phyloP scores from a whole-genome alignment of 2,113 vertebrate species.

The Aphelocoma coerulescens region DNA sequence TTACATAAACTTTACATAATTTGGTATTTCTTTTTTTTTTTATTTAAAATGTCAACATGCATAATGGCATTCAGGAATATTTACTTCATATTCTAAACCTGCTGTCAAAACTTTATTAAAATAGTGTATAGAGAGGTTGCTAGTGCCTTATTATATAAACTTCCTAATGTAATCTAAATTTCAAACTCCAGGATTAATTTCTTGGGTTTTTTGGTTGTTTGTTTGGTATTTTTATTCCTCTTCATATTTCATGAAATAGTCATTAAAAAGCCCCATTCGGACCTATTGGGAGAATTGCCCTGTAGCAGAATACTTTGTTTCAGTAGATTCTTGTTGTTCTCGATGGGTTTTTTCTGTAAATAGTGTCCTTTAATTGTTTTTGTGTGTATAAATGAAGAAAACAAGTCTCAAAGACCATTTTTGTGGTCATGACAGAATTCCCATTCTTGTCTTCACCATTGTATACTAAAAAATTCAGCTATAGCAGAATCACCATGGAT shows the following conservation, averaged over 20 bases:
- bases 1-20: neutral
- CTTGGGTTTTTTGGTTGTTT: neutral
- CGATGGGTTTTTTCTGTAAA: neutral
- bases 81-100: constrained; percentile 35
- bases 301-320: neutral
- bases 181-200: neutral
- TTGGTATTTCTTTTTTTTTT: constrained; percentile 17
- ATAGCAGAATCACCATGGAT: neutral
- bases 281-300: neutral
- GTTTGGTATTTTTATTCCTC: neutral
- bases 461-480: neutral
- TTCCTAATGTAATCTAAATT: constrained; percentile 14
- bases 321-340: neutral
- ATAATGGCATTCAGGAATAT: constrained; percentile 45
- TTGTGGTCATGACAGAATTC: neutral
- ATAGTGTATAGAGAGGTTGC: neutral
- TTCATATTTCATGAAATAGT: neutral
- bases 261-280: neutral
- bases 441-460: neutral
- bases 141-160: neutral
- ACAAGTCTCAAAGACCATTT: neutral
- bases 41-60: constrained; percentile 56
- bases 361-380: neutral
- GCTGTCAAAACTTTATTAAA: constrained; percentile 22
- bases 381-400: neutral